These are phyloP conservation scores for Corythornis vintsioides DNA, from an alignment of 2,113 vertebrate genomes.

Conservation along the genomic window DNA sequence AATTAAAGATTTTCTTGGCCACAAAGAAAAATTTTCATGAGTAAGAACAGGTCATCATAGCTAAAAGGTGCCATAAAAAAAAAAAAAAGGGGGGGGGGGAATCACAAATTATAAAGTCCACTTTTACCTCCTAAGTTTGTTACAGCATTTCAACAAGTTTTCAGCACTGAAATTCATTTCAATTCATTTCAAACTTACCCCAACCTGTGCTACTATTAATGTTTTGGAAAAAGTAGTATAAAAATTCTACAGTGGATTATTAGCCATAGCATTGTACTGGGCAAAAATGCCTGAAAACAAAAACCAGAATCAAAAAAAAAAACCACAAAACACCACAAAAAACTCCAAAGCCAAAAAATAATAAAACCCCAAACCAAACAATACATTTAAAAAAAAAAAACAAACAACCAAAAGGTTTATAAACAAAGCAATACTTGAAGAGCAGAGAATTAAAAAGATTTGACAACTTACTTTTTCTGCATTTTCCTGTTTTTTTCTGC, in stretches of 20 bases:
- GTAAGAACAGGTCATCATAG: neutral
- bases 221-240: neutral
- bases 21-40: neutral
- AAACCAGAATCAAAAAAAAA: neutral
- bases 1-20: neutral
- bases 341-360: neutral
- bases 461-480: constrained; percentile 91
- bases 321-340: neutral
- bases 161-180: neutral
- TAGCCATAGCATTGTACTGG: neutral
- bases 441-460: neutral
- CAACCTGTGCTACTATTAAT: neutral
- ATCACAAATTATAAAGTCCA: neutral
- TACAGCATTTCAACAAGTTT: neutral
- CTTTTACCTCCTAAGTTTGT: neutral
- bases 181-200: neutral
- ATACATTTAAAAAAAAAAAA: neutral
- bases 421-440: neutral
- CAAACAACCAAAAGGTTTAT: neutral
- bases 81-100: neutral
- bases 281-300: neutral
- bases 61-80: neutral
- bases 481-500: constrained; percentile 95
- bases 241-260: neutral
- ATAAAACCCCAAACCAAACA: neutral